Conservation (phyloP, 2,888 invertebrate species). For the Desoria tigrina region DNA sequence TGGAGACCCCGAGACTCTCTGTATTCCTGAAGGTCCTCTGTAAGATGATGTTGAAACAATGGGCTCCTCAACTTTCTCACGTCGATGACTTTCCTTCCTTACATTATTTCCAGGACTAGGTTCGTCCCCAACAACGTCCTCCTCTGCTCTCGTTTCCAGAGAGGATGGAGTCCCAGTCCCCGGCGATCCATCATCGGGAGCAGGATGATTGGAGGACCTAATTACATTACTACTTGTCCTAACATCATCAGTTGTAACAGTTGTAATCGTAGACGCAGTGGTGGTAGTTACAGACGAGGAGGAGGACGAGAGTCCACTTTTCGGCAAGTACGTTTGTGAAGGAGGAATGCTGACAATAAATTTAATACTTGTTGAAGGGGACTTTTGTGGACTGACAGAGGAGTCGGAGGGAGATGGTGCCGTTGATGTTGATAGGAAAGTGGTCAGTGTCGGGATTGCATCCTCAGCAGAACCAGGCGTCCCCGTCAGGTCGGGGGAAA, state of each 20-base stretch:
- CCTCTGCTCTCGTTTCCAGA: background rate
- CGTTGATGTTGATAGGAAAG: background rate
- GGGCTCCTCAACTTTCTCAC: background rate
- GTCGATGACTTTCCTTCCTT: background rate
- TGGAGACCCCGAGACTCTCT: background rate
- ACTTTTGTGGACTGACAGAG: slow-evolving; percentile 3
- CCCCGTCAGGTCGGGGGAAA: background rate
- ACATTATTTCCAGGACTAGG: background rate
- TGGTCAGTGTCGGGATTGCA: background rate
- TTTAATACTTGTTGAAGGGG: slow-evolving; percentile 22
- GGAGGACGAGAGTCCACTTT: slow-evolving; percentile 7
- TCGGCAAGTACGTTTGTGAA: slow-evolving; percentile 17
- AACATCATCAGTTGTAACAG: slow-evolving; percentile 11
- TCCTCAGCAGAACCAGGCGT: background rate
- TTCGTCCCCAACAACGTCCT: background rate
- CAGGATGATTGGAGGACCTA: background rate
- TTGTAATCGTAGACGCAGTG: slow-evolving; percentile 4
- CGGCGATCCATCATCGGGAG: background rate
- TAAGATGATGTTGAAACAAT: background rate
- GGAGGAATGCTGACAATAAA: slow-evolving; percentile 21
- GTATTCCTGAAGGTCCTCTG: no score
- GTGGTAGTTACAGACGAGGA: background rate
- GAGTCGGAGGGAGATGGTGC: background rate
- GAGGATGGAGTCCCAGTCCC: background rate
- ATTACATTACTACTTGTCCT: slow-evolving; percentile 4